Evolutionary conservation across 2,888 invertebrate genomes (phyloP).

Genomic region (Zonitis immaculata): DNA sequence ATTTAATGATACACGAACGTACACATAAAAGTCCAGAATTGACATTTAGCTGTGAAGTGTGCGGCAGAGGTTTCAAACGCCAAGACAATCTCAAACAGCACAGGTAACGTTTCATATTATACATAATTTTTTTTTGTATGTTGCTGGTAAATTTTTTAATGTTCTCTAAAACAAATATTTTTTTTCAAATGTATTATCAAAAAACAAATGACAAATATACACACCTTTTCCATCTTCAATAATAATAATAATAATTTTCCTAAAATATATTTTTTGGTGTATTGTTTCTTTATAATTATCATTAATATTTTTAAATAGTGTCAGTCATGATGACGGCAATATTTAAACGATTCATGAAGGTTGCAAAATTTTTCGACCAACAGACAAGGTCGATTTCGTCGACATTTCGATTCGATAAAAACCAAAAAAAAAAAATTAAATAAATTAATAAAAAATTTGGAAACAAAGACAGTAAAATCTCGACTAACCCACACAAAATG

Average conservation of each 20-base stretch:
- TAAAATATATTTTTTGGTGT: no score
- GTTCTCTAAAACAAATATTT: no score
- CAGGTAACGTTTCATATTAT: slow-evolving; percentile 58
- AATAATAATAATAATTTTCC: not conserved
- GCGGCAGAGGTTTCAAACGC: slow-evolving; percentile 95
- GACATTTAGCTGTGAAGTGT: slow-evolving; percentile 95
- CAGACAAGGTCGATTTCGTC: slow-evolving; percentile 10
- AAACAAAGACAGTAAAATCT: not conserved
- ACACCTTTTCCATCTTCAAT: not conserved
- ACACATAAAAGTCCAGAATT: slow-evolving; percentile 96
- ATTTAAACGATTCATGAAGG: slow-evolving; percentile 3
- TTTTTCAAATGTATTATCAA: not conserved
- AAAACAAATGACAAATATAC: not conserved
- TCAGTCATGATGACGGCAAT: slow-evolving; percentile 1
- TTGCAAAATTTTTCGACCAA: not conserved
- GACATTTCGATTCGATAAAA: not conserved
- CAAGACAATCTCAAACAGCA: slow-evolving; percentile 95
- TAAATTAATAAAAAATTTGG: not conserved
- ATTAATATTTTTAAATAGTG: not conserved
- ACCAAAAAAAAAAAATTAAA: not conserved
- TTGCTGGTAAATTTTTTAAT: no score
- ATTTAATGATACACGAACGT: slow-evolving; percentile 96
- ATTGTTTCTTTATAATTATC: not conserved
- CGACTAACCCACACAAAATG: not conserved
- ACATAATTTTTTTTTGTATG: no score